Conservation (phyloP, 2,797 vertebrate genomes). For the Scarus forsteni region DNA sequence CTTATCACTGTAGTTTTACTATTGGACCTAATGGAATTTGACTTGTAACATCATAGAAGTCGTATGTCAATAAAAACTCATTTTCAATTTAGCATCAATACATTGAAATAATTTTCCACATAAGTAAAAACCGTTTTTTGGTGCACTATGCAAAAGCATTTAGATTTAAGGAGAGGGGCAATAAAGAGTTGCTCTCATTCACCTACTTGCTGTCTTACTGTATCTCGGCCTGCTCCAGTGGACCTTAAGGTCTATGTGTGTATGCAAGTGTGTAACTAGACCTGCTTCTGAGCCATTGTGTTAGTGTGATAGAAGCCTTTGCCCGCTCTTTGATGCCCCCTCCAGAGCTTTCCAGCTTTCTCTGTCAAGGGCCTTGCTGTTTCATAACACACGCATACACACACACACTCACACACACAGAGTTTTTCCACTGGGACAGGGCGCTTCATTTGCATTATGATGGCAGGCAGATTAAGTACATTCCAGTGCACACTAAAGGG, state of each 20-base stretch:
- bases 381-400: slow-evolving; percentile 15
- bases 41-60: too few relatives aligned
- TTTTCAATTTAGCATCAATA: too few relatives aligned
- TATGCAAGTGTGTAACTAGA: slow-evolving; percentile 31
- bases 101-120: too few relatives aligned
- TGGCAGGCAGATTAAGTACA: slow-evolving; percentile 94
- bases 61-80: too few relatives aligned
- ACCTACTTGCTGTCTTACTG: slow-evolving; percentile 77
- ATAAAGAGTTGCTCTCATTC: slow-evolving; percentile 67
- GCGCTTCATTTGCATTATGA: slow-evolving; percentile 95
- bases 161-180: background rate
- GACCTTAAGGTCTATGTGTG: slow-evolving; percentile 19
- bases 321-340: slow-evolving; percentile 70
- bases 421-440: slow-evolving; percentile 65
- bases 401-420: slow-evolving; percentile 28
- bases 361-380: slow-evolving; percentile 42
- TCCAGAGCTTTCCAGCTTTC: slow-evolving; percentile 57
- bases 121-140: too few relatives aligned
- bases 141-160: background rate
- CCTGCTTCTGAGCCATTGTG: slow-evolving; percentile 58
- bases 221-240: slow-evolving; percentile 61
- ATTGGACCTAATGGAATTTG: too few relatives aligned
- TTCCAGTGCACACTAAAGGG: slow-evolving; percentile 97
- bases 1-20: too few relatives aligned
- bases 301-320: slow-evolving; percentile 58